Percentiles rank a stretch among this genome's conserved stretches.
These are phyloP conservation scores for Eupithecia pulchellata DNA, from an alignment of 2,888 invertebrate genomes.

Conservation along the genomic window DNA sequence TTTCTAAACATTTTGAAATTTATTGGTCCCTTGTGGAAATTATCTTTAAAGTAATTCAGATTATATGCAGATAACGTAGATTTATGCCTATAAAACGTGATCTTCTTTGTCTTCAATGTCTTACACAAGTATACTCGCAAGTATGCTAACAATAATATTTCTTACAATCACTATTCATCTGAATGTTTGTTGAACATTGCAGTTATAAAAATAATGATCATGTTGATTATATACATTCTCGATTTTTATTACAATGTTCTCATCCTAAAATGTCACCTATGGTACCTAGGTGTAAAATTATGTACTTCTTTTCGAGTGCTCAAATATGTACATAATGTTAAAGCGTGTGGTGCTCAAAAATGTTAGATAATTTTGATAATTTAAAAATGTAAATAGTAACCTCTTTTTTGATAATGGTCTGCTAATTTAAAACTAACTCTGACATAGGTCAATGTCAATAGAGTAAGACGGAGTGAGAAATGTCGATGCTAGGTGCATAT, in stretches of 20 bases:
- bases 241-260: conserved; percentile 5
- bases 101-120: conserved; percentile 15
- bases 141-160: conserved; percentile 34
- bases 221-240: conserved; percentile 15
- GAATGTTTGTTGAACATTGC: conserved; percentile 27
- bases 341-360: not conserved
- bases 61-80: not conserved
- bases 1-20: not conserved
- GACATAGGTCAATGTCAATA: too few species aligned
- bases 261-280: not conserved
- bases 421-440: too few species aligned
- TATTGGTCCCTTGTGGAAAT: not conserved
- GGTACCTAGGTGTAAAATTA: not conserved
- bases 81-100: not conserved
- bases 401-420: too few species aligned
- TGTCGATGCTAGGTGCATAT: too few species aligned
- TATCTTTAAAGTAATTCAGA: not conserved
- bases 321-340: not conserved
- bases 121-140: conserved; percentile 23
- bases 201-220: conserved; percentile 21
- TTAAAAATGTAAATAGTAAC: too few species aligned
- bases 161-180: conserved; percentile 21
- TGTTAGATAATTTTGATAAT: too few species aligned
- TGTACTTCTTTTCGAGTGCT: not conserved
- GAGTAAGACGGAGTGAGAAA: too few species aligned